phyloP scores from a whole-genome alignment of 2,797 vertebrate species.

The Eurystomus glaucurus region DNA sequence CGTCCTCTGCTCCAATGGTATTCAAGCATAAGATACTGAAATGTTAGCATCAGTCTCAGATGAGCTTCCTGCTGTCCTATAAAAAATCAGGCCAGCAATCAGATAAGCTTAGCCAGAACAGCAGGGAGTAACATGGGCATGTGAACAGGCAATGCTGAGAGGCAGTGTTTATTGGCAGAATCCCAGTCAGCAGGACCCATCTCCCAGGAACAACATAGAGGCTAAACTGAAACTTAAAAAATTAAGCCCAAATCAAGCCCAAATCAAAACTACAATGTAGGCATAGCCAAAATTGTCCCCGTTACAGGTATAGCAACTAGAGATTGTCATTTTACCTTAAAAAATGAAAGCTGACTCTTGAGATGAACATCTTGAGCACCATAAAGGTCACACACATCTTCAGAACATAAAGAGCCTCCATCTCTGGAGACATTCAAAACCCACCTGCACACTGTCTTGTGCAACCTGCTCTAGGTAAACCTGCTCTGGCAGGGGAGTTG shows the following conservation, averaged over 20 bases:
- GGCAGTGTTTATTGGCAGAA: background rate
- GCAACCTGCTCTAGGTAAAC: no score
- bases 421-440: no score
- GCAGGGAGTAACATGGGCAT: background rate
- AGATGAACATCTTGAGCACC: background rate
- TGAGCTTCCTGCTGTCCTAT: background rate
- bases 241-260: background rate
- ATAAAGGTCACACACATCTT: background rate
- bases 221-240: background rate
- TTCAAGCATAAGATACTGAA: background rate
- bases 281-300: background rate
- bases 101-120: background rate
- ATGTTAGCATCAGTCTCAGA: background rate
- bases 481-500: no score
- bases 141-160: background rate
- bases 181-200: background rate
- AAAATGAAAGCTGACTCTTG: background rate
- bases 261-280: background rate
- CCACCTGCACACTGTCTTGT: no score
- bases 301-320: background rate
- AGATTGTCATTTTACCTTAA: background rate
- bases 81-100: background rate
- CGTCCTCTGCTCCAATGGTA: background rate
- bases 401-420: background rate
- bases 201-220: background rate